Base-by-base conservation (phyloP, 2,797 vertebrate species). In the Acridotheres tristis region DNA sequence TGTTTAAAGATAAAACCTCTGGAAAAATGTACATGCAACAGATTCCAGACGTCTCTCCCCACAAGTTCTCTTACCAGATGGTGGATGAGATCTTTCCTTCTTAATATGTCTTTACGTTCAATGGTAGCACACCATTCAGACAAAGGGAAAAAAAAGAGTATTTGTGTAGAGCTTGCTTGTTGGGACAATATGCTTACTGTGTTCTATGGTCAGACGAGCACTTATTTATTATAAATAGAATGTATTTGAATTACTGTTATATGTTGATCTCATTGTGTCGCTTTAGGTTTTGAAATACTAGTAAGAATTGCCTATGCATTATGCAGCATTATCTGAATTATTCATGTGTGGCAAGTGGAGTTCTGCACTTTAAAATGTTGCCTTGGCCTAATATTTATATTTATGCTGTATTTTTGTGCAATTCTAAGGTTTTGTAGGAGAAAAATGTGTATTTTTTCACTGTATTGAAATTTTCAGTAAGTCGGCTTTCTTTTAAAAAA, bases 351-450 rank as follows among this genome's bases (percentile, higher is more conserved):
- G 62, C 86, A 94, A 92, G 86, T 94, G 83, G 74, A 94, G 81
- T 93, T 94, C 61, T 95, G 83, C 90, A 92, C 94, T 97, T 97
- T 86, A 96, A 97, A 96, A 94, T 78, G 55, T 91, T 96, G 90
- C 73, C 76, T 93, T 96, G 89, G 85, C 90, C 79, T 95, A 85
- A 45, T 84, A 71, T 90, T 91, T 88, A 23, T 75, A 73, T 74
- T 96, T 90, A 88, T 69, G 89, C 63, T 89, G 69, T 84, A 65
- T 65, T 14, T 73, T 88, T 95, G 74, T 94, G 69, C 76, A 84
- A 80, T 78, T 47, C 36, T 63, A 78, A 85, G 38, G 55, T 76
- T 91, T 94, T 67, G 9, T 88, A 74, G 50, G 81, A 40, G 18
- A 10, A 57, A 78, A 68, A 92, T 69, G 47, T 53, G 59, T 90